A percentile compares a stretch with the other conserved stretches of the same genome.
These are phyloP conservation scores for Pituophis catenifer DNA, from an alignment of 2,113 vertebrate genomes.

Conservation along the genomic window DNA sequence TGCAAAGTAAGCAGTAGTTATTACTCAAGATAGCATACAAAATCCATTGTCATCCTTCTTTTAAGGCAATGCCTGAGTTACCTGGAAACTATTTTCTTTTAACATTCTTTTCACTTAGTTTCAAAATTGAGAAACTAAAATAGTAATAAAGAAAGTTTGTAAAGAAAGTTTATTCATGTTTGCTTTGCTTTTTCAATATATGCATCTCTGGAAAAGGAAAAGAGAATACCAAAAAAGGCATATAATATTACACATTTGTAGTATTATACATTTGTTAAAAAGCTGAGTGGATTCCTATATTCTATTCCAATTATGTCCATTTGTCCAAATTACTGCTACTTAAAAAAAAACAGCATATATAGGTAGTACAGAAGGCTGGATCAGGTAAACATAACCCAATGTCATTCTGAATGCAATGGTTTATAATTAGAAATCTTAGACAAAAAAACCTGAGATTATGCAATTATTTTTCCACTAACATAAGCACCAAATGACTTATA, in stretches of 20 bases:
- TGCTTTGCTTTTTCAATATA: background rate
- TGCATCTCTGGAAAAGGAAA: background rate
- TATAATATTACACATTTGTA: background rate
- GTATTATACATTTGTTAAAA: background rate
- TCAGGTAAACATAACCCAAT: background rate
- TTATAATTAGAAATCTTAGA: slow-evolving; percentile 36
- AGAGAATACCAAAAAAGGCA: background rate
- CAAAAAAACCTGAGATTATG: slow-evolving; percentile 11
- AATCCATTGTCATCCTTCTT: background rate
- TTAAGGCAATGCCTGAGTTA: background rate
- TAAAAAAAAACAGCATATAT: background rate
- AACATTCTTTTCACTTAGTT: background rate
- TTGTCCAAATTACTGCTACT: slow-evolving; percentile 2
- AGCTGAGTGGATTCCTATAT: background rate
- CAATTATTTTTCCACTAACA: slow-evolving; percentile 33
- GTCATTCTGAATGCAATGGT: slow-evolving; percentile 30
- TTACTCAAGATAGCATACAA: background rate
- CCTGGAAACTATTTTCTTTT: background rate
- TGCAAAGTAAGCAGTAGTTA: background rate
- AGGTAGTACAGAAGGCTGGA: background rate
- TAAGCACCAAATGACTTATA: slow-evolving; percentile 8
- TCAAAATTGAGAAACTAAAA: background rate
- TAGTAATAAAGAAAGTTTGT: background rate
- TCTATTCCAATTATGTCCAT: background rate
- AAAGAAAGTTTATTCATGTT: background rate